These are phyloP conservation scores for Zaprionus taronus DNA, from an alignment of 1,140 invertebrate species.

Conservation along the genomic window DNA sequence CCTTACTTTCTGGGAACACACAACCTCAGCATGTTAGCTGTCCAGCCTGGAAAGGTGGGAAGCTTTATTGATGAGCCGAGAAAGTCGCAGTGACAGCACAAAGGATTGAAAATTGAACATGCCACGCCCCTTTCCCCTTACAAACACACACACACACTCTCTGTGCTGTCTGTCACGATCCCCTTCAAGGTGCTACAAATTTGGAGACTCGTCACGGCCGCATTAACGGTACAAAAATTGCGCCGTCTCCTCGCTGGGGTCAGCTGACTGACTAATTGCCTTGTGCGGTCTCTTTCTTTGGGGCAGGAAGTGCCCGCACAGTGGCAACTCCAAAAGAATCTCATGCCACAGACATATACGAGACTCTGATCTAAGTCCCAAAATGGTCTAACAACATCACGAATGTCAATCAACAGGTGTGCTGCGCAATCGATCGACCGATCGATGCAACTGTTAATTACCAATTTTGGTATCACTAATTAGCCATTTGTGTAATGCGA, in stretches of 20 bases:
- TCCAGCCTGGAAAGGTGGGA: not conserved
- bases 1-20: not conserved
- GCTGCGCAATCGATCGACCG: conserved; percentile 23
- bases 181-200: conserved; percentile 48
- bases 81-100: not conserved
- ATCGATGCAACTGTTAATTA: conserved; percentile 52
- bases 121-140: too few relatives aligned
- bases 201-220: conserved; percentile 38
- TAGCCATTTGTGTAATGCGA: conserved; percentile 60
- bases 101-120: not conserved
- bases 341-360: conserved; percentile 1
- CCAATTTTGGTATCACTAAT: conserved; percentile 74
- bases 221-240: conserved; percentile 47
- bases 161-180: conserved; percentile 55
- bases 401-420: conserved; percentile 69
- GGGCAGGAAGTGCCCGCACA: not conserved
- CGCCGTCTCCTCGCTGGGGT: conserved; percentile 16
- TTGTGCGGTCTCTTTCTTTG: not conserved
- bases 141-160: too few relatives aligned
- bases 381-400: conserved; percentile 13
- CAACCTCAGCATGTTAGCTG: not conserved
- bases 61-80: not conserved
- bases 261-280: conserved; percentile 44
- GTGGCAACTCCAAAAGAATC: conserved; percentile 20
- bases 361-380: conserved; percentile 43